These are phyloP conservation scores for Micronycteris hirsuta DNA, from an alignment of 2,113 vertebrate species.

Conservation along the genomic window DNA sequence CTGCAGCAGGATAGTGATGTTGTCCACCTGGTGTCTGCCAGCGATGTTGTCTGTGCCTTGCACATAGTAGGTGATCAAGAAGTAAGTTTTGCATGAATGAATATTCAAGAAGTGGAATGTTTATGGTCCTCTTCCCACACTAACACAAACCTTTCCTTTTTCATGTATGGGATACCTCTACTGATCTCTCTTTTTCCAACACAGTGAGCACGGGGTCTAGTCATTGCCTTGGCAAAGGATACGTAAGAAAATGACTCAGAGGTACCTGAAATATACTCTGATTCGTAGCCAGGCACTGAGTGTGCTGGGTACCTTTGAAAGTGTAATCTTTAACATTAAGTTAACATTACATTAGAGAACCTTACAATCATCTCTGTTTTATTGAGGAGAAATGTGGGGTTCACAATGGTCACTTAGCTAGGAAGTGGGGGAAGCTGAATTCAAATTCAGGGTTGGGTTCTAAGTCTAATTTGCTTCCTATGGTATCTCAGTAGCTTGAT, in stretches of 20 bases:
- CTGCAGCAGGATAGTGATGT: not conserved
- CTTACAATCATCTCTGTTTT: not conserved
- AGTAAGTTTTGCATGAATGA: not conserved
- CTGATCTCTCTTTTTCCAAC: not conserved
- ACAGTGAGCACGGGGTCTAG: not conserved
- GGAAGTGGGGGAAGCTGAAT: not conserved
- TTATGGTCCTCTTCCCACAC: not conserved
- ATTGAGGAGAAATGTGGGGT: not conserved
- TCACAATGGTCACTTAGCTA: not conserved
- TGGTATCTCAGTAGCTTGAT: not conserved
- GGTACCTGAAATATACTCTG: not conserved
- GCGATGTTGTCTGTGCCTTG: not conserved
- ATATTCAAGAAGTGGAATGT: not conserved
- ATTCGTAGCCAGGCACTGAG: not conserved
- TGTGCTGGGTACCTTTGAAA: not conserved
- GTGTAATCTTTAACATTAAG: not conserved
- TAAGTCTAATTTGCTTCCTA: not conserved
- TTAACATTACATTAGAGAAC: not conserved
- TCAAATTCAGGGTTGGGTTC: not conserved
- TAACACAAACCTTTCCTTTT: not conserved
- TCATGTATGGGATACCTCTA: not conserved
- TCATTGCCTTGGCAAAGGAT: not conserved
- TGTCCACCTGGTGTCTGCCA: not conserved
- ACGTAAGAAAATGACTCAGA: not conserved
- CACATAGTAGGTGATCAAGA: not conserved